phyloP scores from a whole-genome alignment of 1,140 invertebrate genomes.

The Brachionus plicatilis region DNA sequence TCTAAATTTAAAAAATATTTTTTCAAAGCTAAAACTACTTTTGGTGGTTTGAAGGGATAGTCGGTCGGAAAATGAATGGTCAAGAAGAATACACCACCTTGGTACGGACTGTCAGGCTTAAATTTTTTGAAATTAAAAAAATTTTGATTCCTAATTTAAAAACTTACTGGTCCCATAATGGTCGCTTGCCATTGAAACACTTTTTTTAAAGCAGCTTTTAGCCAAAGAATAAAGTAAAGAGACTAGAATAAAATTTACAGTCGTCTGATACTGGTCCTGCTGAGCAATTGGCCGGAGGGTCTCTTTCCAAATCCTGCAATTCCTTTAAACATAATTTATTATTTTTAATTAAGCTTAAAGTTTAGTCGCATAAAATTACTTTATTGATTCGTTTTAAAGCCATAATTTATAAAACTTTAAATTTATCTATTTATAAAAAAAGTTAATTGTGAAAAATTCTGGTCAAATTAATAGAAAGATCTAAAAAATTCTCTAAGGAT shows the following conservation, averaged over 20 bases:
- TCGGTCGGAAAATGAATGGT: slow-evolving; percentile 99
- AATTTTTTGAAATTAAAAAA: background rate
- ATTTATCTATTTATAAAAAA: background rate
- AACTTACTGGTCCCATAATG: slow-evolving; percentile 42
- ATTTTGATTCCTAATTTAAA: too few species aligned
- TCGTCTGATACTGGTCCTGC: slow-evolving; percentile 56
- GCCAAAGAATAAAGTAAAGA: background rate
- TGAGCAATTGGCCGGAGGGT: slow-evolving; percentile 55
- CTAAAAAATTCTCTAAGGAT: background rate
- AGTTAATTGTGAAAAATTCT: background rate
- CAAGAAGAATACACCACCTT: slow-evolving; percentile 98
- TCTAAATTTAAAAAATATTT: slow-evolving; percentile 5
- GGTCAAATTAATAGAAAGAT: background rate
- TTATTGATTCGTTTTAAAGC: slow-evolving; percentile 40
- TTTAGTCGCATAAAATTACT: background rate
- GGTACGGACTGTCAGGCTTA: slow-evolving; percentile 91
- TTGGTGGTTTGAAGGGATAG: slow-evolving; percentile 98
- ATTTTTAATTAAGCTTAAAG: background rate
- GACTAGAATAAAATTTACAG: slow-evolving; percentile 43
- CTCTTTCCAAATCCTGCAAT: slow-evolving; percentile 50
- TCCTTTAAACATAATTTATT: slow-evolving; percentile 2
- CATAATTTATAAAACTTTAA: background rate
- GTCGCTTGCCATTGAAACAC: slow-evolving; percentile 44
- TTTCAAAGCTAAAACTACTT: slow-evolving; percentile 60
- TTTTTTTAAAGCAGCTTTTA: background rate